Evolutionary conservation across 2,113 vertebrate species (phyloP).

Genomic region (Tragulus kanchil): DNA sequence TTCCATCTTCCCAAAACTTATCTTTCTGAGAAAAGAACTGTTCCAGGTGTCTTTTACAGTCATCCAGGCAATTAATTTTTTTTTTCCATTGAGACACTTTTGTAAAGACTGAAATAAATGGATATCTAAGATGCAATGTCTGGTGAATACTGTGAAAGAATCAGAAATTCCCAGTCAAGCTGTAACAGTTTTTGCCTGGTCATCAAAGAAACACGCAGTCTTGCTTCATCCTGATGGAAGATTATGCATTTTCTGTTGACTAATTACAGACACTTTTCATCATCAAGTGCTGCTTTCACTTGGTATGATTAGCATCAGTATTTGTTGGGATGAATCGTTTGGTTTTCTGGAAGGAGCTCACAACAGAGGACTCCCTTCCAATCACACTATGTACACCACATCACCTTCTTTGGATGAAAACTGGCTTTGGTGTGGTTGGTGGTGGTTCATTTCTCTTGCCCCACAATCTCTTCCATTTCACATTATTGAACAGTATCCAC

Average conservation of each 20-base stretch:
- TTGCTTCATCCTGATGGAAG: not conserved
- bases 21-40: not conserved
- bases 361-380: not conserved
- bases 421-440: fast-evolving
- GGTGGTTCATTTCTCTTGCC: not conserved
- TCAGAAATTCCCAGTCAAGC: not conserved
- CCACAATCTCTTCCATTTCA: not conserved
- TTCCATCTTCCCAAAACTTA: not conserved
- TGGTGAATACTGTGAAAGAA: not conserved
- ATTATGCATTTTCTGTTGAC: not conserved
- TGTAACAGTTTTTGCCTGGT: not conserved
- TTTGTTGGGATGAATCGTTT: not conserved
- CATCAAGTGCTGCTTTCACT: not conserved
- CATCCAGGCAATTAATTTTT: not conserved
- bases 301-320: not conserved
- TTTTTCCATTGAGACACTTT: not conserved
- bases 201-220: not conserved
- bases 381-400: not conserved
- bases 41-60: not conserved
- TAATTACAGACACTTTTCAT: not conserved
- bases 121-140: not conserved
- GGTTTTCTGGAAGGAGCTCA: not conserved
- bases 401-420: not conserved
- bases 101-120: not conserved
- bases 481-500: not conserved